These are phyloP conservation scores for Sarcophaga bullata DNA, from an alignment of 1,140 invertebrate genomes.

Conservation along the genomic window DNA sequence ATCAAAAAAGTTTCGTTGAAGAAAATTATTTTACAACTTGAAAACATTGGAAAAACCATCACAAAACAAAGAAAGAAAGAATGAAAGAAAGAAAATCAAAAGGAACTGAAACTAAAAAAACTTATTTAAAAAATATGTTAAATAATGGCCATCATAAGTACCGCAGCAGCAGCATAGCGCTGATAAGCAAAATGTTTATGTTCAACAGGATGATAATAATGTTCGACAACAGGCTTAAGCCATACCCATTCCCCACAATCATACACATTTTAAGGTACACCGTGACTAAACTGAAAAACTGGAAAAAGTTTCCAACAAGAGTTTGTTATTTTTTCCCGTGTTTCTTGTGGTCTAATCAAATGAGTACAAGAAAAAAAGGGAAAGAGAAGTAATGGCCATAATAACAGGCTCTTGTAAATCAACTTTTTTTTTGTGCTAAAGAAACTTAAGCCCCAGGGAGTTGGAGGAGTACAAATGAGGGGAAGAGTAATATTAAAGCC, in stretches of 20 bases:
- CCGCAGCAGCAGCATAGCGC: too few species aligned
- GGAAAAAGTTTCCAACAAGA: background rate
- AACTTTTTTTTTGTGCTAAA: background rate
- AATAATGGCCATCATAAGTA: slow-evolving; percentile 13
- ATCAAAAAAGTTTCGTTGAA: background rate
- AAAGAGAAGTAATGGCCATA: background rate
- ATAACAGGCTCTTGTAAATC: background rate
- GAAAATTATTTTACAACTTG: background rate
- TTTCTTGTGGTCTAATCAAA: background rate
- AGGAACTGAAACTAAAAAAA: background rate
- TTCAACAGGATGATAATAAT: slow-evolving; percentile 31
- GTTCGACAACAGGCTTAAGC: background rate
- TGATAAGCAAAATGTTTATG: slow-evolving; percentile 7
- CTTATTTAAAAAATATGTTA: slow-evolving; percentile 19
- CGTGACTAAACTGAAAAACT: background rate
- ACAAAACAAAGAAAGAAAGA: too few species aligned
- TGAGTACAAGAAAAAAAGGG: background rate
- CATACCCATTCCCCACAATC: too few species aligned
- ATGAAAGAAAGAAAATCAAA: too few species aligned
- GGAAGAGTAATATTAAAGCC: background rate
- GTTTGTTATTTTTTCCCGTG: background rate
- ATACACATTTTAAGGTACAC: background rate
- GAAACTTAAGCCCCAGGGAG: too few species aligned
- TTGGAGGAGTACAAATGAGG: background rate
- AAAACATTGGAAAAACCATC: background rate